Conservation (phyloP, 2,888 invertebrate genomes). For the Cartodere bifasciata region DNA sequence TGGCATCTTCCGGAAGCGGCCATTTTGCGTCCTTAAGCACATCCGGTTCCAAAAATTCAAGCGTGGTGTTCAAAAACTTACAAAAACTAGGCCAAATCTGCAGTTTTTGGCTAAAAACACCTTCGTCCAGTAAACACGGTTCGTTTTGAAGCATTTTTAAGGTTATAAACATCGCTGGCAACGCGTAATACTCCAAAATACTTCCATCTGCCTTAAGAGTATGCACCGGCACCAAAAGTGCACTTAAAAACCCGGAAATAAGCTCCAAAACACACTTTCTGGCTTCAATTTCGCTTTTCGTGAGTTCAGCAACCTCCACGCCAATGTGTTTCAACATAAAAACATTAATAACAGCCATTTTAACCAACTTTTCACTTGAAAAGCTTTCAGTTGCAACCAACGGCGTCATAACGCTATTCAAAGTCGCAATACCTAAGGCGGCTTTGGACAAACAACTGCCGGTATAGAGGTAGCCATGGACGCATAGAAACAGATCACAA, state of each 20-base stretch:
- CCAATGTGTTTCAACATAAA: slow-evolving; percentile 55
- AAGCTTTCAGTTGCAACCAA: slow-evolving; percentile 69
- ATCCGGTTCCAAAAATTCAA: slow-evolving; percentile 35
- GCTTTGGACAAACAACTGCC: slow-evolving; percentile 47
- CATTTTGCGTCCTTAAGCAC: slow-evolving; percentile 41
- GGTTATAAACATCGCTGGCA: slow-evolving; percentile 41
- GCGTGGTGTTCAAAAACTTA: slow-evolving; percentile 56
- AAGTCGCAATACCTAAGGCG: slow-evolving; percentile 45
- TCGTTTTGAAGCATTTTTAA: slow-evolving; percentile 39
- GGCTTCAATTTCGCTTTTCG: slow-evolving; percentile 44
- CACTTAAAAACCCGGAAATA: slow-evolving; percentile 52
- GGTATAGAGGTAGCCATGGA: slow-evolving; percentile 45
- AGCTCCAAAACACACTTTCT: slow-evolving; percentile 47
- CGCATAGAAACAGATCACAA: slow-evolving; percentile 45
- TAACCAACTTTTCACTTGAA: slow-evolving; percentile 56
- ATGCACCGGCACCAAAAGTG: slow-evolving; percentile 56
- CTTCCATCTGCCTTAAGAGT: slow-evolving; percentile 50
- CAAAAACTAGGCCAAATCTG: slow-evolving; percentile 73
- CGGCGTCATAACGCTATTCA: slow-evolving; percentile 59
- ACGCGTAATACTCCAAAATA: slow-evolving; percentile 49
- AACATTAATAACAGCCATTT: slow-evolving; percentile 67
- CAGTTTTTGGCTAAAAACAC: slow-evolving; percentile 44
- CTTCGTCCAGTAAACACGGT: slow-evolving; percentile 39
- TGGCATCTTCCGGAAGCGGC: slow-evolving; percentile 68
- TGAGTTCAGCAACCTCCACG: slow-evolving; percentile 39